phyloP scores from a whole-genome alignment of 1,140 invertebrate genomes.

The Calephelis nemesis region DNA sequence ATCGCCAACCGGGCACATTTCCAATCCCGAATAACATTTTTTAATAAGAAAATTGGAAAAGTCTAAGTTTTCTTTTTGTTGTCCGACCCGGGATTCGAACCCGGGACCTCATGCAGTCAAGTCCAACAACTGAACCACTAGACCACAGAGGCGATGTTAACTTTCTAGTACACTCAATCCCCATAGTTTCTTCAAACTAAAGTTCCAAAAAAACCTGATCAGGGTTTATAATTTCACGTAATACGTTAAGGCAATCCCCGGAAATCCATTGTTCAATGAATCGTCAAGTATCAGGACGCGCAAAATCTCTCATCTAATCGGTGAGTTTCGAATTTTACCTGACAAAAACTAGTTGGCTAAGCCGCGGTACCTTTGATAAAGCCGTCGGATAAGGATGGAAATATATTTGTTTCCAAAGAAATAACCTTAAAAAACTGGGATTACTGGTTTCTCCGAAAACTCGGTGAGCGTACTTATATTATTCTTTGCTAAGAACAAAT shows the following conservation, averaged over 20 bases:
- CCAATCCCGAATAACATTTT: too few relatives aligned
- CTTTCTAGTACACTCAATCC: too few relatives aligned
- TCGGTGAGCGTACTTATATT: constrained; percentile 61
- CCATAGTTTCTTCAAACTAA: constrained; percentile 31
- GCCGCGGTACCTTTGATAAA: constrained; percentile 70
- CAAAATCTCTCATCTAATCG: constrained; percentile 69
- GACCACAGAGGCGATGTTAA: too few relatives aligned
- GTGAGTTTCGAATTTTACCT: constrained; percentile 64
- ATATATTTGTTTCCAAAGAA: constrained; percentile 63
- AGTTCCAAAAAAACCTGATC: constrained; percentile 46
- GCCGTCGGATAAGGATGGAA: constrained; percentile 43
- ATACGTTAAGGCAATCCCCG: constrained; percentile 54
- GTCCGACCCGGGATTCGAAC: too few relatives aligned
- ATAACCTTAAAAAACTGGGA: constrained; percentile 66
- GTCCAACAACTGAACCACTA: too few relatives aligned
- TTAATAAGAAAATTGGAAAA: too few relatives aligned
- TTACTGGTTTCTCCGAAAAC: constrained; percentile 73
- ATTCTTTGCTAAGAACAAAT: constrained; percentile 60
- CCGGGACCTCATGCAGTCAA: too few relatives aligned
- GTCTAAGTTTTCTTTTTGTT: too few relatives aligned
- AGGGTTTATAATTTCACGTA: constrained; percentile 52
- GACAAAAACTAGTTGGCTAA: constrained; percentile 59
- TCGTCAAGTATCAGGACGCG: constrained; percentile 53
- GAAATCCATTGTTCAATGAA: constrained; percentile 66
- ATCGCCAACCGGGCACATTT: too few relatives aligned